These are phyloP conservation scores for Lepidochitona cinerea DNA, from an alignment of 2,888 invertebrate genomes.

Conservation along the genomic window DNA sequence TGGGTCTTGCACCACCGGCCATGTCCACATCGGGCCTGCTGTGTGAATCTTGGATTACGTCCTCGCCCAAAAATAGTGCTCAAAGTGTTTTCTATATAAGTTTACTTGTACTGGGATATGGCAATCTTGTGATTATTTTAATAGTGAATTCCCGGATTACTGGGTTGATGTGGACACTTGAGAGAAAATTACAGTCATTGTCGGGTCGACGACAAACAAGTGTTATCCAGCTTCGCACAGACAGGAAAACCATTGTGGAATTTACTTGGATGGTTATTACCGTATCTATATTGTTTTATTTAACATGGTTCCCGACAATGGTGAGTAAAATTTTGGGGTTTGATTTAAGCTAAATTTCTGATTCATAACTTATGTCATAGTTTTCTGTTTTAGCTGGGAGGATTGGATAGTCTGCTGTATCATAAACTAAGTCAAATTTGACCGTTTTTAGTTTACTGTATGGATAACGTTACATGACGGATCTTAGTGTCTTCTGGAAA, in stretches of 20 bases:
- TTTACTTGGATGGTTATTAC: slow-evolving; percentile 36
- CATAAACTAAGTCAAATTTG: too few species aligned
- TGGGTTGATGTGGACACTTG: slow-evolving; percentile 26
- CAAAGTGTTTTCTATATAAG: slow-evolving; percentile 44
- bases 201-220: background rate
- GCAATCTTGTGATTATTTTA: slow-evolving; percentile 36
- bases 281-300: slow-evolving; percentile 36
- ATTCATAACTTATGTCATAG: too few species aligned
- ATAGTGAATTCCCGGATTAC: slow-evolving; percentile 24
- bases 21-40: slow-evolving; percentile 25
- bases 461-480: too few species aligned
- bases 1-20: slow-evolving; percentile 47
- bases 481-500: too few species aligned
- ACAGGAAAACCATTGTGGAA: slow-evolving; percentile 23
- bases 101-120: slow-evolving; percentile 42
- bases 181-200: slow-evolving; percentile 1
- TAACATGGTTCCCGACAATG: slow-evolving; percentile 47
- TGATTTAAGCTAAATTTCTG: too few species aligned
- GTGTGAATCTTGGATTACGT: slow-evolving; percentile 51
- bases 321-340: too few species aligned
- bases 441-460: too few species aligned
- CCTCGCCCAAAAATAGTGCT: slow-evolving; percentile 27
- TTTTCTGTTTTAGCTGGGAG: too few species aligned
- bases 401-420: too few species aligned
- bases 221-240: slow-evolving; percentile 16